Percentiles rank a stretch among this genome's conserved stretches.
These are phyloP conservation scores for Blastomussa wellsi DNA, from an alignment of 92 coral and sea anemone species.

Conservation along the genomic window DNA sequence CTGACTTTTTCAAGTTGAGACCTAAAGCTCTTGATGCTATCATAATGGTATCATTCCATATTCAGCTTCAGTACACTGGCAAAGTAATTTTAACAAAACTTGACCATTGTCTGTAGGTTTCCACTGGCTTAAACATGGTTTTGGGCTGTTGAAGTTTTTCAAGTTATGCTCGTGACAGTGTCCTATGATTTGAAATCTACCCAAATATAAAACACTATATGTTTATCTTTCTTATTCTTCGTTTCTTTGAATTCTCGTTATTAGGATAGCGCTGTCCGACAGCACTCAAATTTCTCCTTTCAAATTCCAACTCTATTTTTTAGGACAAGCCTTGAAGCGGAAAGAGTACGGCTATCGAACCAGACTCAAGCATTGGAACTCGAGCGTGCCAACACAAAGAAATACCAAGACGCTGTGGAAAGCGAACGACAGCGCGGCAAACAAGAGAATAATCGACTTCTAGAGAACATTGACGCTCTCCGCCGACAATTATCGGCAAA, in stretches of 20 bases:
- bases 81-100: too few species aligned
- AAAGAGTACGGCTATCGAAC: conserved; percentile 83
- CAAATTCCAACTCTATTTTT: neutral
- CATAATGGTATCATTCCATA: too few species aligned
- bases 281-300: neutral
- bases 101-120: too few species aligned
- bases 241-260: neutral
- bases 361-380: conserved; percentile 85
- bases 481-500: conserved; percentile 59
- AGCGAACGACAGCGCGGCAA: conserved; percentile 75
- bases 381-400: conserved; percentile 85
- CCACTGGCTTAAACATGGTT: too few species aligned
- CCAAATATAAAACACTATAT: too few species aligned
- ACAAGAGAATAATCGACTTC: conserved; percentile 71
- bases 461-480: conserved; percentile 66
- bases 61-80: too few species aligned
- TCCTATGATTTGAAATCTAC: too few species aligned
- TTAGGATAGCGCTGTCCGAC: neutral
- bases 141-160: too few species aligned
- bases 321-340: conserved; percentile 94
- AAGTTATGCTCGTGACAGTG: too few species aligned
- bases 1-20: too few species aligned
- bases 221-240: neutral
- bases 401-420: conserved; percentile 84
- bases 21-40: too few species aligned